Conservation (phyloP, 2,113 vertebrate species). For the Oxyruncus cristatus region DNA sequence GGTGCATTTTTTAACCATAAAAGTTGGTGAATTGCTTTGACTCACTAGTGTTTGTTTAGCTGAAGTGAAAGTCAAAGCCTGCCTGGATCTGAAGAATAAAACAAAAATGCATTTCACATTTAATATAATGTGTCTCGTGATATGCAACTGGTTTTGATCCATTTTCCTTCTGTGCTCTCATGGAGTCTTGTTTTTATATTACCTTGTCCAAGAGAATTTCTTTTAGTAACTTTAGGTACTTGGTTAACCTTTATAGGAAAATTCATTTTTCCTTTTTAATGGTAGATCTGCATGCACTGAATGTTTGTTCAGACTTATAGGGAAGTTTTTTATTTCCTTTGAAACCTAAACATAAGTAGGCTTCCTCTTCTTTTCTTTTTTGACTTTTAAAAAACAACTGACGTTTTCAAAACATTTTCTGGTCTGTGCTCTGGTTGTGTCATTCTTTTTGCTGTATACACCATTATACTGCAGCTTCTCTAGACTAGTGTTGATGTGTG, state of each 20-base stretch:
- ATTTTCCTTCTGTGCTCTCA: not conserved
- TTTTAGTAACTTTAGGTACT: not conserved
- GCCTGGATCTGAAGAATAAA: not conserved
- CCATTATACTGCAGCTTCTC: not conserved
- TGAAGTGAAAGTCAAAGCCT: not conserved
- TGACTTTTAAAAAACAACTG: not conserved
- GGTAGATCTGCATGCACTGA: not conserved
- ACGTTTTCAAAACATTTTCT: not conserved
- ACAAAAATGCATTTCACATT: not conserved
- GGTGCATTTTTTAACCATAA: not conserved
- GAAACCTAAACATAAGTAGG: not conserved
- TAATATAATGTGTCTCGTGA: not conserved
- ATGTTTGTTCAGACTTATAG: not conserved
- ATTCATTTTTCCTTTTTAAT: not conserved
- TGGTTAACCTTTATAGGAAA: not conserved
- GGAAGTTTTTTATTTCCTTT: not conserved
- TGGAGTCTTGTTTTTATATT: not conserved
- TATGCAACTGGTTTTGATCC: not conserved
- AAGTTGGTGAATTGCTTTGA: not conserved
- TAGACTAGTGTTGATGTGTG: not conserved
- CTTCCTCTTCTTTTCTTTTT: not conserved
- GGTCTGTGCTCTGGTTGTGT: not conserved
- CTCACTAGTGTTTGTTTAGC: not conserved
- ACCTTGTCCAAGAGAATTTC: not conserved
- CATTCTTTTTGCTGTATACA: rapidly evolving